Evolutionary conservation across 2,113 vertebrate genomes (phyloP), one percentile per base, ranked within the genome.

Genomic region (Poecilia latipinna): DNA sequence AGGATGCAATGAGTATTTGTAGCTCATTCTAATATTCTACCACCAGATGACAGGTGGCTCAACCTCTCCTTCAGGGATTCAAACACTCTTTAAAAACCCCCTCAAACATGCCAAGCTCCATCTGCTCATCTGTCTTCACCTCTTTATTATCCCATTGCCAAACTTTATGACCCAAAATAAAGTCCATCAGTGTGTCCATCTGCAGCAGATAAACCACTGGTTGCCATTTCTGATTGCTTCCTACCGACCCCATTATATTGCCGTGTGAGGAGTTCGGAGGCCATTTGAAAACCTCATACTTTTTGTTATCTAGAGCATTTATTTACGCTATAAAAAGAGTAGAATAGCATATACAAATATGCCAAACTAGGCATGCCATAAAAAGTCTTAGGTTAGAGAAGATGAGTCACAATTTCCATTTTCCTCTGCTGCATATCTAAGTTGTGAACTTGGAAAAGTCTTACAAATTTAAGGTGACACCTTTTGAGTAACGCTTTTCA

Each of bases 81-180:
- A 67, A 67, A 67, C 42, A 13, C 33, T 39, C 11, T 67, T 44
- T 67, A 67, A 42, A 39, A 67, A 67, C 17, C 13, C 33, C n/a
- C 2, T 15, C 24, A 26, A 10, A 67, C 12, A 17, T 13, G 42
- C 12, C 24, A 39, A 13, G 24, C 37, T 67, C 24, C n/a, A 67
- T 44, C n/a, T 26, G 65, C 37, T 28, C 37, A 67, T 67, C 65
- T 28, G 35, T 42, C 35, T 15, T 35, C 15, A 3, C 39, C 13
- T 67, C 37, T 26, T 67, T 37, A 26, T 42, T 39, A 67, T 42
- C 65, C 33, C 62, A 32, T 64, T 33, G 31, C 1, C 8, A 64
- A 19, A 33, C 17, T 63, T 32, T 32, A 63, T 31, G 61, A 31
- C 29, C 13, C 28, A 63, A 64, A 64, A 19, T 33, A 24, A 19